Evolutionary conservation across 2,113 vertebrate genomes (phyloP).

Genomic region (Donacobius atricapilla): DNA sequence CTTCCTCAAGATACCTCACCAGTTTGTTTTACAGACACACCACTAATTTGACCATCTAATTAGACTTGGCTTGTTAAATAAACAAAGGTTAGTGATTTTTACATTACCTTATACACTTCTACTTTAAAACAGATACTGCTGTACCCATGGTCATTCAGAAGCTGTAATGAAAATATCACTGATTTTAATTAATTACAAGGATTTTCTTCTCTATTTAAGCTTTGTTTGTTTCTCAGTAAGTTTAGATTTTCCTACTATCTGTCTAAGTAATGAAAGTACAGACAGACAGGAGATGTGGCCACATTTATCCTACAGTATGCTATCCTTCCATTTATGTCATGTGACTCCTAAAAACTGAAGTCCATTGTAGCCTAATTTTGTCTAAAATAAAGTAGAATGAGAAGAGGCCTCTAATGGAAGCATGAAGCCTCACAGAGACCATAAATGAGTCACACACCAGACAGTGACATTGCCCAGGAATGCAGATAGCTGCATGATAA

Average conservation of each 20-base stretch:
- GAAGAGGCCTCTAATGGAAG: neutral
- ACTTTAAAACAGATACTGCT: neutral
- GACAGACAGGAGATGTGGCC: neutral
- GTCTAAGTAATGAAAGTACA: neutral
- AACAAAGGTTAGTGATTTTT: neutral
- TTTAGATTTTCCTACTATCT: neutral
- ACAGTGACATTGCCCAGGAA: slow-evolving; percentile 39
- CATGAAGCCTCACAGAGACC: neutral
- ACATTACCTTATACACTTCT: neutral
- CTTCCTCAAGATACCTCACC: neutral
- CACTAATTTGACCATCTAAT: neutral
- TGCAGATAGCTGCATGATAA: neutral
- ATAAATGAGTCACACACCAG: neutral
- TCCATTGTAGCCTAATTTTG: neutral
- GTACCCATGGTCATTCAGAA: neutral
- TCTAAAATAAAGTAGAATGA: slow-evolving; percentile 3
- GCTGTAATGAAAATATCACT: neutral
- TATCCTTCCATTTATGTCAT: neutral
- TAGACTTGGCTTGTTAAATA: neutral
- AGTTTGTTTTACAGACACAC: neutral
- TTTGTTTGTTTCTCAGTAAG: neutral
- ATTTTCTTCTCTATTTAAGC: neutral
- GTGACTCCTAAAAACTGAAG: neutral
- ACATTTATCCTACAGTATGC: neutral
- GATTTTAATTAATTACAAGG: neutral